Conservation (phyloP, 2,888 invertebrate genomes). For the Trachelus stipa region DNA sequence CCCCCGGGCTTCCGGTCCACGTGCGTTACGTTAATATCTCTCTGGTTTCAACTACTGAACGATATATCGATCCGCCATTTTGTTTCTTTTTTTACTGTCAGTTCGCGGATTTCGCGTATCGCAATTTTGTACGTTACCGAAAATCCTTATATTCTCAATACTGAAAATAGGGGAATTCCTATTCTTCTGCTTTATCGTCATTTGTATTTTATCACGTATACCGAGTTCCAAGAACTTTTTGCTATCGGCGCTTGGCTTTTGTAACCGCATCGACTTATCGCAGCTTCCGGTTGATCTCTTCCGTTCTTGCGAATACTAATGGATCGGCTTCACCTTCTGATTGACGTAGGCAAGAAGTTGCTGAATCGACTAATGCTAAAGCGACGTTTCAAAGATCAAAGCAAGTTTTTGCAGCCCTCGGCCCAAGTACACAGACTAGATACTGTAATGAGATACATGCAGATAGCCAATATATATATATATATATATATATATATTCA, state of each 20-base stretch:
- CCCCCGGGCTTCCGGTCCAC: background rate
- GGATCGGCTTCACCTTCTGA: background rate
- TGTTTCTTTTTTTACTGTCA: conserved; percentile 18
- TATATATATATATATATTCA: background rate
- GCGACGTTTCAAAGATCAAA: conserved; percentile 39
- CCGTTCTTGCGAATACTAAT: background rate
- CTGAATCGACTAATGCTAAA: background rate
- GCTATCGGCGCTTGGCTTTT: background rate
- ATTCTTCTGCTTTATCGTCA: background rate
- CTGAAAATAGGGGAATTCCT: background rate
- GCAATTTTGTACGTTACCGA: conserved; percentile 21
- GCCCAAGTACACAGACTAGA: background rate
- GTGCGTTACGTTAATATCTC: background rate
- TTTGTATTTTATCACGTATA: background rate
- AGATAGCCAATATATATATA: background rate
- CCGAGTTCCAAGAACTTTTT: background rate
- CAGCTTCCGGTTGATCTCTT: background rate
- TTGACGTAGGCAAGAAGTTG: background rate
- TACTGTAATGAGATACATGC: background rate
- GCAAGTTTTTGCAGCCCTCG: conserved; percentile 35
- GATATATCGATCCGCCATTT: background rate
- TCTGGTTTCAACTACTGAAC: background rate
- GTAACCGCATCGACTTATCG: background rate
- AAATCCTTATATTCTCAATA: conserved; percentile 8
- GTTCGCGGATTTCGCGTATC: conserved; percentile 14